Evolutionary conservation across 2,113 vertebrate genomes (phyloP).

Genomic region (Melanocharis versteri): DNA sequence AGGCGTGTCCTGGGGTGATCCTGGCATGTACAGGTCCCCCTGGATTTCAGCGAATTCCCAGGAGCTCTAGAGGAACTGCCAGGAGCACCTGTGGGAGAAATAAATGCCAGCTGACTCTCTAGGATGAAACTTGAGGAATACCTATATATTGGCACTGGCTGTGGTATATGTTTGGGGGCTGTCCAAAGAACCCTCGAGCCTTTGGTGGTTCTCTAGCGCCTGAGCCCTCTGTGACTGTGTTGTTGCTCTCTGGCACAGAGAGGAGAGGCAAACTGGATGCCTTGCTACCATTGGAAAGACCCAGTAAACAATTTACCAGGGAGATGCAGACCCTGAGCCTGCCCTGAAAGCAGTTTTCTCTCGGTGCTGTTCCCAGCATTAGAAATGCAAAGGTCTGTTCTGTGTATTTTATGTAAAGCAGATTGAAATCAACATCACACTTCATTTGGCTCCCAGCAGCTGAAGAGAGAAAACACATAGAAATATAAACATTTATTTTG

Average conservation of each 20-base stretch:
- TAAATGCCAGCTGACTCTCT: not conserved
- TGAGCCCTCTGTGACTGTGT: not conserved
- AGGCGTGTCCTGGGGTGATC: not conserved
- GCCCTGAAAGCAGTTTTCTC: not conserved
- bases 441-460: not conserved
- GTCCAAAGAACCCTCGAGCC: not conserved
- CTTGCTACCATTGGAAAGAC: not conserved
- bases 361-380: not conserved
- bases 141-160: not conserved
- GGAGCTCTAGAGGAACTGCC: not conserved
- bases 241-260: not conserved
- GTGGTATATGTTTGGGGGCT: too few species aligned
- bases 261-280: not conserved
- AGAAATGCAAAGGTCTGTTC: not conserved
- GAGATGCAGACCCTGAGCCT: not conserved
- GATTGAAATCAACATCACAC: not conserved
- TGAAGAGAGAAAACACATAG: not conserved
- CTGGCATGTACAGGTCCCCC: not conserved
- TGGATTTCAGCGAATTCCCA: not conserved
- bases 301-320: not conserved
- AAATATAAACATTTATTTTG: not conserved
- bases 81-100: not conserved
- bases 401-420: constrained; percentile 30
- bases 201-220: not conserved
- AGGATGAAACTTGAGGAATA: not conserved